phyloP scores from a whole-genome alignment of 2,888 invertebrate species.

The Leucophora obtusa region DNA sequence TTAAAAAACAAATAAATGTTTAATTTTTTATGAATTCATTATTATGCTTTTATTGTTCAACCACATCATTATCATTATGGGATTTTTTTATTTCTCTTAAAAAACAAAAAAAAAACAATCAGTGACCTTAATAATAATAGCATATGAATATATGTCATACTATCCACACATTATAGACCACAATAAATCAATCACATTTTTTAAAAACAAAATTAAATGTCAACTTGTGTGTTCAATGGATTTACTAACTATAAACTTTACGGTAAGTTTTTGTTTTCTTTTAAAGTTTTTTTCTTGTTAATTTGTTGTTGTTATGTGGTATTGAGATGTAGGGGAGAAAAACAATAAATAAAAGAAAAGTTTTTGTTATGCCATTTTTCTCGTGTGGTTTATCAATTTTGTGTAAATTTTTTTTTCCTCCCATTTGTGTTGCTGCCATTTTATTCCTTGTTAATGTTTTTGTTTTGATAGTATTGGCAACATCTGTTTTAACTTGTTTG shows the following conservation, averaged over 20 bases:
- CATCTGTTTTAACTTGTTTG: not conserved
- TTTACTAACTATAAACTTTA: not conserved
- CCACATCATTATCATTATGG: not conserved
- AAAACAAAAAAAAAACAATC: not conserved
- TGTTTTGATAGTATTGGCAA: not conserved
- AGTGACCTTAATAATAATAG: not conserved
- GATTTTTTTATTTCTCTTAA: not conserved
- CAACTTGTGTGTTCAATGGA: conserved; percentile 5
- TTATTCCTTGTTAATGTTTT: not conserved
- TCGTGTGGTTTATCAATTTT: not conserved
- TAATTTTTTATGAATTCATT: no score
- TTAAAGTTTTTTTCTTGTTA: not conserved
- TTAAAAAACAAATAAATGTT: no score
- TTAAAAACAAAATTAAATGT: conserved; percentile 13
- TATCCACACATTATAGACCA: not conserved
- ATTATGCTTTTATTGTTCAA: no score
- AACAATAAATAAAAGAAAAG: not conserved
- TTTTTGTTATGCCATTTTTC: not conserved
- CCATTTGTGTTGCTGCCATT: not conserved
- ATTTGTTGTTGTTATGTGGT: not conserved
- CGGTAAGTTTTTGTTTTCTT: not conserved
- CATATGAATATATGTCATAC: not conserved
- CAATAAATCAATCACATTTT: not conserved
- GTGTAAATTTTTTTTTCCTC: not conserved
- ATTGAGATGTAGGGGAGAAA: not conserved